phyloP scores from a whole-genome alignment of 1,140 invertebrate genomes.

The Brachionus paranguensis region DNA sequence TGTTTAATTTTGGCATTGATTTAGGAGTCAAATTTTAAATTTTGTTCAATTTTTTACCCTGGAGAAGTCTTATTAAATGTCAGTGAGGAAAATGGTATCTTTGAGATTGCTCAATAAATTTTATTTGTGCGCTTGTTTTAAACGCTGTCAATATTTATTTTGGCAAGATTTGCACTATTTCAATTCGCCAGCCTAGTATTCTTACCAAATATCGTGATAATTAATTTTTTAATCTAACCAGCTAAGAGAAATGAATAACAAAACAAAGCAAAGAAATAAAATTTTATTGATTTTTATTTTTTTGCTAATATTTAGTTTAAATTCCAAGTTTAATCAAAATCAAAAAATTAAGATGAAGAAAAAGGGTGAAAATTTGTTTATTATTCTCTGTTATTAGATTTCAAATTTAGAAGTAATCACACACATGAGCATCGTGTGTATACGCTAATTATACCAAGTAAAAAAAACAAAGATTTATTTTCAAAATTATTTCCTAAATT shows the following conservation, averaged over 20 bases:
- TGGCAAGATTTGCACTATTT: background rate
- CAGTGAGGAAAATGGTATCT: background rate
- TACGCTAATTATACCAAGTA: constrained; percentile 14
- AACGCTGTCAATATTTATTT: background rate
- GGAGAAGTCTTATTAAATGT: background rate
- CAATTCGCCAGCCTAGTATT: background rate
- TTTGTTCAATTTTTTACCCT: background rate
- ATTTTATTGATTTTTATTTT: constrained; percentile 15
- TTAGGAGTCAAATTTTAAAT: background rate
- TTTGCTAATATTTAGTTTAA: background rate
- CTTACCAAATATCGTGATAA: constrained; percentile 23
- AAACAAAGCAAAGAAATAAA: constrained; percentile 29
- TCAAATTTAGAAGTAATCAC: background rate
- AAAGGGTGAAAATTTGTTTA: background rate
- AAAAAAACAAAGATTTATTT: background rate
- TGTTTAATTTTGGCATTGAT: background rate
- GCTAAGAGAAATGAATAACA: background rate
- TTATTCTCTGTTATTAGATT: background rate
- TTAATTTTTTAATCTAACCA: constrained; percentile 10
- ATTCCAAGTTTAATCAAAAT: background rate
- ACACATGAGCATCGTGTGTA: background rate
- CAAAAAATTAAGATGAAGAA: background rate
- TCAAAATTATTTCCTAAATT: background rate
- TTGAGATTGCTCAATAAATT: background rate
- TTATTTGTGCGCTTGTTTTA: background rate